A percentile compares a stretch with the other conserved stretches of the same genome.
These are phyloP conservation scores for Nibea albiflora DNA, from an alignment of 2,113 vertebrate genomes.

Conservation along the genomic window DNA sequence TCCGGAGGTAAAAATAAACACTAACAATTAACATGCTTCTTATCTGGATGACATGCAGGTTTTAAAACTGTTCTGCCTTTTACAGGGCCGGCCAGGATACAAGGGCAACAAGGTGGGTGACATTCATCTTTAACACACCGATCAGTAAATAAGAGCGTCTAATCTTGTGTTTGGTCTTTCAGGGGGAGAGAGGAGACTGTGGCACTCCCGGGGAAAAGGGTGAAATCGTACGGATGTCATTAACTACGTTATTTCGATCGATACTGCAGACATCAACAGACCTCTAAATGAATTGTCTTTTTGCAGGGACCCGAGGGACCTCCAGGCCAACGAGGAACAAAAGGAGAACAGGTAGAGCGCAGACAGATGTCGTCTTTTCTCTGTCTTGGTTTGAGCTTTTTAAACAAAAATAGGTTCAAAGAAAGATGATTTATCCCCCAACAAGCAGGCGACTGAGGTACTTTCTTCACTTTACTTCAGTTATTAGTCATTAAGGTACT, in stretches of 20 bases:
- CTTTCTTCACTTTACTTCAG: too few species aligned
- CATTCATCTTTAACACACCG: too few species aligned
- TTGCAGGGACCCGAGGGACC: constrained; percentile 81
- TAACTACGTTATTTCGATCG: neutral
- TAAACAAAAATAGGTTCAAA: neutral
- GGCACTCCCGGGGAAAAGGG: constrained; percentile 89
- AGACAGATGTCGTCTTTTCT: neutral
- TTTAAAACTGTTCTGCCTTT: constrained; percentile 6
- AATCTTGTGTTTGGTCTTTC: constrained; percentile 56
- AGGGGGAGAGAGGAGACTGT: constrained; percentile 90
- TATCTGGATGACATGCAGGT: neutral
- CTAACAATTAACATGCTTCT: neutral
- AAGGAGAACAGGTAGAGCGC: constrained; percentile 85
- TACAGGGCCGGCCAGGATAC: constrained; percentile 87
- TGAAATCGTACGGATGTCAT: constrained; percentile 81
- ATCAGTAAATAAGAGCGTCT: neutral
- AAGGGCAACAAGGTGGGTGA: constrained; percentile 89
- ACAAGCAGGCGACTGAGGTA: too few species aligned
- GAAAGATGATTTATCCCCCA: too few species aligned
- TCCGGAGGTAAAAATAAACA: constrained; percentile 76
- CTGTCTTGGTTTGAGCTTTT: neutral
- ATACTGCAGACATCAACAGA: neutral
- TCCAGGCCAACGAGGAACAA: constrained; percentile 82
- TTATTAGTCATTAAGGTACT: too few species aligned
- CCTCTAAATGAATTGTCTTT: constrained; percentile 29